phyloP scores from a whole-genome alignment of 1,140 invertebrate species.

The Littorina saxatilis region DNA sequence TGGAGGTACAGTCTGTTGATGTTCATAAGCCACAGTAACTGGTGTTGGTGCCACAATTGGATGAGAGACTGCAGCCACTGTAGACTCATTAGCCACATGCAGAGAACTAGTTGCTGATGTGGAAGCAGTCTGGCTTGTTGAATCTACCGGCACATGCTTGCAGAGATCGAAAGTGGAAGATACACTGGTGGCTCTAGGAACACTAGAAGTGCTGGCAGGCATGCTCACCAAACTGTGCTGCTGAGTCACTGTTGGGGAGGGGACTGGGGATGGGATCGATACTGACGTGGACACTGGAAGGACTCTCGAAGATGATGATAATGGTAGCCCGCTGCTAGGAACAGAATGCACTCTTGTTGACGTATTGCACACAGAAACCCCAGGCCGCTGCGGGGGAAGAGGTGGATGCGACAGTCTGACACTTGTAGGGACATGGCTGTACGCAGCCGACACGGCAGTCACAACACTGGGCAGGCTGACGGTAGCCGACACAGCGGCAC shows the following conservation, averaged over 20 bases:
- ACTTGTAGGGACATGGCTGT: neutral
- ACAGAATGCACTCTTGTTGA: neutral
- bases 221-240: too few species aligned
- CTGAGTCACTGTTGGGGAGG: neutral
- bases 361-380: constrained; percentile 29
- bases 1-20: neutral
- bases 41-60: neutral
- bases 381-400: neutral
- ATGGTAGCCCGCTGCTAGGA: neutral
- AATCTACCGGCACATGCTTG: neutral
- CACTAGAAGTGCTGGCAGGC: neutral
- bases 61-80: neutral
- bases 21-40: neutral
- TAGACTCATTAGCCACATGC: neutral
- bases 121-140: neutral
- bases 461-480: neutral
- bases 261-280: neutral
- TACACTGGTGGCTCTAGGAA: neutral
- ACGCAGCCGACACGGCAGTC: neutral
- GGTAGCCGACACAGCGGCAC: neutral
- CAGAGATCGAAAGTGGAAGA: constrained; percentile 9
- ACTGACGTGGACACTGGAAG: neutral
- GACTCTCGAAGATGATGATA: too few species aligned
- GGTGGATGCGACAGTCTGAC: constrained; percentile 1
- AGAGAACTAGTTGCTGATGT: neutral